Percentiles rank a stretch among this genome's conserved stretches.
Conservation (phyloP, 2,888 invertebrate species). For the Yponomeuta malinellus region DNA sequence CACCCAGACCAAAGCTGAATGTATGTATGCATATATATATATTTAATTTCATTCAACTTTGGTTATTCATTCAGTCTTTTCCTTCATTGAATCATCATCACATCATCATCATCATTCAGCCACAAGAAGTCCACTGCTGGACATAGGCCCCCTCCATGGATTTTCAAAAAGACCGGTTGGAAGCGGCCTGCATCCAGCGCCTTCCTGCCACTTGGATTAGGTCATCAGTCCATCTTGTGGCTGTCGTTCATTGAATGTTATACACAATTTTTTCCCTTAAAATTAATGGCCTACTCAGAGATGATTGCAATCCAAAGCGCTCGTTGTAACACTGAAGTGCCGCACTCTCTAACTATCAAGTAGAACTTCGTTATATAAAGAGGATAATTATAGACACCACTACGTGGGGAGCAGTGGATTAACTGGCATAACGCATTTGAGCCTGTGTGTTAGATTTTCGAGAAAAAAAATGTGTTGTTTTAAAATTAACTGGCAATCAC, state of each 20-base stretch:
- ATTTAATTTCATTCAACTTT: too few relatives aligned
- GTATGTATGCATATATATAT: too few relatives aligned
- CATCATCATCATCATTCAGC: too few relatives aligned
- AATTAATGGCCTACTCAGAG: neutral
- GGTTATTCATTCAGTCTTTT: too few relatives aligned
- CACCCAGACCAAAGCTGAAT: too few relatives aligned
- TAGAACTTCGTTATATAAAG: neutral
- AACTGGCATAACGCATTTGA: neutral
- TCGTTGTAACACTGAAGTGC: neutral
- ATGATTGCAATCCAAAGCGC: neutral
- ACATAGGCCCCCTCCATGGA: too few relatives aligned
- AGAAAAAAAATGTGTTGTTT: neutral
- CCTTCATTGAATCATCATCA: too few relatives aligned
- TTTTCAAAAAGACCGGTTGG: too few relatives aligned
- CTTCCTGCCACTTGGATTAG: too few relatives aligned
- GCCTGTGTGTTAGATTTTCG: neutral
- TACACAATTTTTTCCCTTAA: neutral
- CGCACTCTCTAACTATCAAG: neutral
- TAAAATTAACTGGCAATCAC: neutral
- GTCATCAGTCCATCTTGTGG: too few relatives aligned
- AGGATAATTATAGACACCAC: neutral
- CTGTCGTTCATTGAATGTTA: neutral
- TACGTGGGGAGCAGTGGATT: neutral
- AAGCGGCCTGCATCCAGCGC: too few relatives aligned
- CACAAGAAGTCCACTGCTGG: too few relatives aligned